These are phyloP conservation scores for Mactromeris polynyma DNA, from an alignment of 2,888 invertebrate genomes.

Conservation along the genomic window DNA sequence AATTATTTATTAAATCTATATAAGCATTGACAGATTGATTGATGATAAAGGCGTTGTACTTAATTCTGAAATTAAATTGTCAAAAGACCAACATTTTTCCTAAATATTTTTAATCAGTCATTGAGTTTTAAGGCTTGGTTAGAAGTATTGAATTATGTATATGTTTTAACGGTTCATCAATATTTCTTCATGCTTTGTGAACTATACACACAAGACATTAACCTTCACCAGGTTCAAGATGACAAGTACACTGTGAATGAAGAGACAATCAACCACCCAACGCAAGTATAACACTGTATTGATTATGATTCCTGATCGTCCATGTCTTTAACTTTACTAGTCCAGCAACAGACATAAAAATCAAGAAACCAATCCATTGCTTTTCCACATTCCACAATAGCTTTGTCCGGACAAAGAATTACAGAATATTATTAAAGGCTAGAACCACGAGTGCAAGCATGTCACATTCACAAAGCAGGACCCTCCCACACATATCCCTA, in stretches of 20 bases:
- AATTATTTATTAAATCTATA: not conserved
- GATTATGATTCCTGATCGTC: not conserved
- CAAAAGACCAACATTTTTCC: not conserved
- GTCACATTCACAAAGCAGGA: no score
- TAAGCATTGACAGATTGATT: not conserved
- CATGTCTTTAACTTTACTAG: no score
- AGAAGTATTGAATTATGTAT: not conserved
- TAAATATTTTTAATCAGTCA: not conserved
- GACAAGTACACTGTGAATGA: not conserved
- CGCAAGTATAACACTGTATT: not conserved
- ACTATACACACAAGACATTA: not conserved
- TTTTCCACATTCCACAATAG: no score
- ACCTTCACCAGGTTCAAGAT: not conserved
- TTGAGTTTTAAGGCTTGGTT: not conserved
- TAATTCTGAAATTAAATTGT: not conserved
- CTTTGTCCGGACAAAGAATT: no score
- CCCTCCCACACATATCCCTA: no score
- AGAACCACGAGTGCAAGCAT: no score
- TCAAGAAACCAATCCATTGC: no score
- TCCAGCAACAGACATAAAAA: no score
- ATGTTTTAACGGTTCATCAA: not conserved
- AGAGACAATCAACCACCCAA: not conserved
- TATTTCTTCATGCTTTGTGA: not conserved
- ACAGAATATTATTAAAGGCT: no score
- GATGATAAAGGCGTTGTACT: not conserved